phyloP scores from a whole-genome alignment of 2,797 vertebrate genomes.

The Xyrichtys novacula region DNA sequence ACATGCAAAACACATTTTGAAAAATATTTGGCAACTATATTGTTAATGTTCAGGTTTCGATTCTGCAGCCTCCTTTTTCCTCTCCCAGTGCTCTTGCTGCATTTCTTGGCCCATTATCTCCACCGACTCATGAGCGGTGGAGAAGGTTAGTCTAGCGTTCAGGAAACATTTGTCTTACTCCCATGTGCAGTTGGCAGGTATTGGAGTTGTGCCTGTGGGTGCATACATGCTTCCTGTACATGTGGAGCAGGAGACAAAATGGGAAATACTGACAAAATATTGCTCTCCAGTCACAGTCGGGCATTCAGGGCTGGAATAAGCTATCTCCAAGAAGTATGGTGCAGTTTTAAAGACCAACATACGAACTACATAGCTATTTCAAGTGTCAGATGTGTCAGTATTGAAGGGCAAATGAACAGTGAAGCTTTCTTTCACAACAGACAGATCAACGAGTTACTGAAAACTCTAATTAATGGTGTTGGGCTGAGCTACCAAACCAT shows the following conservation, averaged over 20 bases:
- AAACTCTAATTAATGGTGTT: conserved; percentile 24
- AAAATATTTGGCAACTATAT: not conserved
- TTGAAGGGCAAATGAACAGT: not conserved
- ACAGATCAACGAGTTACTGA: not conserved
- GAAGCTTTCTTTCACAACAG: not conserved
- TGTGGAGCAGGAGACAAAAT: not conserved
- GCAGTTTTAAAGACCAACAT: not conserved
- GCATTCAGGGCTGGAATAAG: no score
- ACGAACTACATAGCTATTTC: not conserved
- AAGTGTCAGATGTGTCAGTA: not conserved
- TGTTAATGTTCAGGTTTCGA: not conserved
- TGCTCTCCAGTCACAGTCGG: no score
- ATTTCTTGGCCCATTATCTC: not conserved
- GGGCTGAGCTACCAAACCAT: not conserved
- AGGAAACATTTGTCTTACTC: not conserved
- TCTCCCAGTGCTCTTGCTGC: no score
- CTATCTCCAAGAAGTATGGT: not conserved
- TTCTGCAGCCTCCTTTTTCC: not conserved
- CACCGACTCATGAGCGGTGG: no score
- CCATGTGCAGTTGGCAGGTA: not conserved
- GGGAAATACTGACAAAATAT: not conserved
- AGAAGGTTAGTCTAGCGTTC: not conserved
- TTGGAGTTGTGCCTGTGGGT: not conserved
- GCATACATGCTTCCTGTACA: not conserved
- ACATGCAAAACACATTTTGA: not conserved